Conservation (phyloP, 2,888 invertebrate genomes). For the Chalcis sispes region DNA sequence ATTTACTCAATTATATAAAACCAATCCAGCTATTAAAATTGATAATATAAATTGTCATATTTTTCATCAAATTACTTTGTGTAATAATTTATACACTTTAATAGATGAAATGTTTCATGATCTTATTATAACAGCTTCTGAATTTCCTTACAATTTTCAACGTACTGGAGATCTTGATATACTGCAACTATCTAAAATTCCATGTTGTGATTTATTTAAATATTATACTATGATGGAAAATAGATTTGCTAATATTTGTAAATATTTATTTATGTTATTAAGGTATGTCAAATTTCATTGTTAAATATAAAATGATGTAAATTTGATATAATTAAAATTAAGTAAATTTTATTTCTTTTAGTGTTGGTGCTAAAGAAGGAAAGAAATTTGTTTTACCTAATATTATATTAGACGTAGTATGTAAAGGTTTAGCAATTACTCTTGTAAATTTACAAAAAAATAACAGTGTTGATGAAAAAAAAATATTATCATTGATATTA, state of each 20-base stretch:
- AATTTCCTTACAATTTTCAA: conserved; percentile 26
- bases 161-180: conserved; percentile 47
- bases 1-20: conserved; percentile 66
- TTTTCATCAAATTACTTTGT: conserved; percentile 61
- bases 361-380: conserved; percentile 63
- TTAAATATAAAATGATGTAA: conserved; percentile 5
- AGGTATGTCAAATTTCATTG: conserved; percentile 52
- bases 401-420: conserved; percentile 67
- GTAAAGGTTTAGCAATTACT: conserved; percentile 68
- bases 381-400: conserved; percentile 66
- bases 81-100: conserved; percentile 68
- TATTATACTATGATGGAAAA: conserved; percentile 65
- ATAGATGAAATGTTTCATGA: conserved; percentile 69
- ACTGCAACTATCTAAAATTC: conserved; percentile 66
- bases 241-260: conserved; percentile 70
- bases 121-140: conserved; percentile 61
- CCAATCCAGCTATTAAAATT: conserved; percentile 63
- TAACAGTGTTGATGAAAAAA: conserved; percentile 62
- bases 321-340: not conserved
- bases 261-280: conserved; percentile 66
- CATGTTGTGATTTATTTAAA: conserved; percentile 65
- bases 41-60: conserved; percentile 60
- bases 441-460: conserved; percentile 64
- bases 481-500: conserved; percentile 67
- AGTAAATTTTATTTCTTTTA: conserved; percentile 40